Percentiles rank a stretch among this genome's conserved stretches.
phyloP scores from a whole-genome alignment of 2,113 vertebrate species.

The Cynocephalus volans region DNA sequence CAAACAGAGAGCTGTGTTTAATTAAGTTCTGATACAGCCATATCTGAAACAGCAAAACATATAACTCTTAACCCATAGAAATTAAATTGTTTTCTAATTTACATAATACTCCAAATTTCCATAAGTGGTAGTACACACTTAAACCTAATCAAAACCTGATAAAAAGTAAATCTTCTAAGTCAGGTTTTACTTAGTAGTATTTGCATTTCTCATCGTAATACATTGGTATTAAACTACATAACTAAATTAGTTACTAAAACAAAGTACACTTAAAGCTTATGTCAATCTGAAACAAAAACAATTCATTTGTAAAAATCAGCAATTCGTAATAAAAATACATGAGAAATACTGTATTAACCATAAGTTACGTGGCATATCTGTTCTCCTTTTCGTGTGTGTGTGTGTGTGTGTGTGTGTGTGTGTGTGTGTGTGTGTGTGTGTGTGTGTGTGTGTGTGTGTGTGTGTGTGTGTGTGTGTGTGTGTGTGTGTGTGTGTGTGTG shows the following conservation, averaged over 20 bases:
- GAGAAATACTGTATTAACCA: rapidly evolving
- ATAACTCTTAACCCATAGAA: not conserved
- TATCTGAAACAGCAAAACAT: conserved; percentile 89
- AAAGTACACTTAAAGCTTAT: not conserved
- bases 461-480: rapidly evolving
- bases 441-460: too few relatives aligned
- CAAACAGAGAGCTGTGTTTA: conserved; percentile 94
- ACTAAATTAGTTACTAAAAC: not conserved
- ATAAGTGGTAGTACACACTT: not conserved
- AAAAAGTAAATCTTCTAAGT: not conserved
- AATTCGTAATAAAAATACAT: rapidly evolving
- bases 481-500: rapidly evolving
- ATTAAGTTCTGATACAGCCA: conserved; percentile 98
- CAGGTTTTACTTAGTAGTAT: not conserved
- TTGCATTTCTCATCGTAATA: not conserved
- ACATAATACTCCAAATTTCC: not conserved
- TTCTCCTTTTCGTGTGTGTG: too few relatives aligned
- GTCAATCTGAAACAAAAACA: not conserved
- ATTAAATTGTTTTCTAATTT: not conserved
- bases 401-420: rapidly evolving
- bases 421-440: rapidly evolving
- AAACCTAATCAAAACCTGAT: not conserved
- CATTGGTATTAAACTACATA: not conserved
- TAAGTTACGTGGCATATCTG: rapidly evolving
- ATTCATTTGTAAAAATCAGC: not conserved